These are phyloP conservation scores for Mesocentrotus franciscanus DNA, from an alignment of 53 echinoderm and acorn worm species.

Conservation along the genomic window DNA sequence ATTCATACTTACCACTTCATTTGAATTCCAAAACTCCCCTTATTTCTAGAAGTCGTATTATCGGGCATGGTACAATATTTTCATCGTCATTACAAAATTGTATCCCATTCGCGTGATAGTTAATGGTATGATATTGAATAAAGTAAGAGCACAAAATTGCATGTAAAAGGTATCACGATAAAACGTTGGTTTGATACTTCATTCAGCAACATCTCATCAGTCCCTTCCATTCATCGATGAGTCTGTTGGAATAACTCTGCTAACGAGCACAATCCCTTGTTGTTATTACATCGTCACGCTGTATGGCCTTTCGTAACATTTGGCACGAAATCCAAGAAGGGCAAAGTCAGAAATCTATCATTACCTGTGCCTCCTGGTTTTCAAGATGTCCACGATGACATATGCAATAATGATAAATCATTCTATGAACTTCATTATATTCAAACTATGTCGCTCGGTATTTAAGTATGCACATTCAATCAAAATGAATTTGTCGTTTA, in stretches of 20 bases:
- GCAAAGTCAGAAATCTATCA: conserved; percentile 36
- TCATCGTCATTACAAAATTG: background rate
- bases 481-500: background rate
- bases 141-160: background rate
- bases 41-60: background rate
- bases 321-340: conserved; percentile 47
- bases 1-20: background rate
- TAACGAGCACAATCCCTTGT: background rate
- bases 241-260: background rate
- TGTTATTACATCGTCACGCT: conserved; percentile 41
- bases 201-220: background rate
- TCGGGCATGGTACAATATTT: background rate
- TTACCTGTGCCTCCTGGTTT: conserved; percentile 18
- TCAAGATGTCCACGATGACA: conserved; percentile 14
- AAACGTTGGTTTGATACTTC: background rate
- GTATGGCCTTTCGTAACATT: conserved; percentile 32
- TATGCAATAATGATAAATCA: conserved; percentile 10
- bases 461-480: background rate
- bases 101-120: background rate
- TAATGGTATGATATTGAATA: background rate
- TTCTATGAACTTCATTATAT: background rate
- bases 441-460: background rate
- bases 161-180: background rate
- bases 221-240: background rate
- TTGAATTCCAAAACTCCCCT: background rate